Conservation (phyloP, 2,888 invertebrate genomes). For the Oligia strigilis region DNA sequence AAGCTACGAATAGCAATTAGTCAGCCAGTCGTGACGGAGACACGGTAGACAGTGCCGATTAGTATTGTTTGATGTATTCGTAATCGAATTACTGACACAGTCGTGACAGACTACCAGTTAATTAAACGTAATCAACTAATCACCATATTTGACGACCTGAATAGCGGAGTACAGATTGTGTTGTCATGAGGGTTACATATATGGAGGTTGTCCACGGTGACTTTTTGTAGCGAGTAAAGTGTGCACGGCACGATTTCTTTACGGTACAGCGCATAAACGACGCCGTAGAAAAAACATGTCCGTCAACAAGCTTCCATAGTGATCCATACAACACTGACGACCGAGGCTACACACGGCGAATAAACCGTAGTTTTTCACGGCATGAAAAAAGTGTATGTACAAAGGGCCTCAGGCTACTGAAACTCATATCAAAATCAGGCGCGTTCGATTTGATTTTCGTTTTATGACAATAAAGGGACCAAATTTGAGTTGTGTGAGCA, state of each 20-base stretch:
- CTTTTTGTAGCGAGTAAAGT: neutral
- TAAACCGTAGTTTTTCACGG: no score
- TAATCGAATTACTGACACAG: slow-evolving; percentile 55
- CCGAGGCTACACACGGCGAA: no score
- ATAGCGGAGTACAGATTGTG: slow-evolving; percentile 6
- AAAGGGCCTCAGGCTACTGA: no score
- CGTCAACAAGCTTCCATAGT: neutral
- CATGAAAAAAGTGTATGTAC: no score
- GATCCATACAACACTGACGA: neutral
- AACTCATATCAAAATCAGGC: no score
- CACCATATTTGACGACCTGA: slow-evolving; percentile 31
- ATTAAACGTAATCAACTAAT: slow-evolving; percentile 50
- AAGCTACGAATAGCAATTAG: slow-evolving; percentile 47
- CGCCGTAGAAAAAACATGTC: neutral
- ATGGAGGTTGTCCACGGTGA: neutral
- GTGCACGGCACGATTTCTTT: neutral
- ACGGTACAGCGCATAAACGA: neutral
- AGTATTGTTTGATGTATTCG: slow-evolving; percentile 58
- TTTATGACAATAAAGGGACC: neutral
- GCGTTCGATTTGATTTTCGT: neutral
- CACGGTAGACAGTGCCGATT: slow-evolving; percentile 45
- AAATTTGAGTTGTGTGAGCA: neutral
- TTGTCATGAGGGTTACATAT: neutral
- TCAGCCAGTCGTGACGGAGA: slow-evolving; percentile 43
- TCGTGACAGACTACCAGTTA: slow-evolving; percentile 45